These are phyloP conservation scores for Machimus atricapillus DNA, from an alignment of 2,888 invertebrate species.

Conservation along the genomic window DNA sequence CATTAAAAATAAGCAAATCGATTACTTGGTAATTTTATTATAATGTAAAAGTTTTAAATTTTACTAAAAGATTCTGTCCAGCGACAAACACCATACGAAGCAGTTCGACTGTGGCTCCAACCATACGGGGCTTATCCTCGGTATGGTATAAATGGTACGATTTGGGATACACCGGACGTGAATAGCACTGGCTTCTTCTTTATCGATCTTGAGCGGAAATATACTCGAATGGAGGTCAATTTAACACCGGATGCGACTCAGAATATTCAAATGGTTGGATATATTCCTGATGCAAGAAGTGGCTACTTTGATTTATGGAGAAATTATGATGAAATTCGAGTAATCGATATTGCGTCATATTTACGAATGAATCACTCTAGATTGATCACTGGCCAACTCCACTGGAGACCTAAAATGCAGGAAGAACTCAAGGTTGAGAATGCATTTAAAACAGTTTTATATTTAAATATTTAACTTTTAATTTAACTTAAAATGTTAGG, in stretches of 20 bases:
- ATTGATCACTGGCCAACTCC: conserved; percentile 77
- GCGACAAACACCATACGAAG: conserved; percentile 68
- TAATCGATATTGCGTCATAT: conserved; percentile 80
- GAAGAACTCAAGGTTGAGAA: conserved; percentile 66
- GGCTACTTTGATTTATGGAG: conserved; percentile 81
- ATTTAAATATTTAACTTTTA: neutral
- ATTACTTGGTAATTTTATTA: conserved; percentile 59
- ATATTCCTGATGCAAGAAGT: conserved; percentile 78
- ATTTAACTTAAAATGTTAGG: conserved; percentile 52
- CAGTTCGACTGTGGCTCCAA: conserved; percentile 65
- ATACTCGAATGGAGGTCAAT: conserved; percentile 73
- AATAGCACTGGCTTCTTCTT: conserved; percentile 69
- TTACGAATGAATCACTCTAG: conserved; percentile 84
- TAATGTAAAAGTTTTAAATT: neutral
- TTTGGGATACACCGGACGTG: conserved; percentile 66
- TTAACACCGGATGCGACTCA: conserved; percentile 74
- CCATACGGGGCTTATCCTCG: conserved; percentile 64
- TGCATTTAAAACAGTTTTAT: neutral
- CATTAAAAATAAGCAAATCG: conserved; percentile 67
- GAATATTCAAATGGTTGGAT: conserved; percentile 75
- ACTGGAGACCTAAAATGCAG: conserved; percentile 81
- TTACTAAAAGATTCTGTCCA: conserved; percentile 52
- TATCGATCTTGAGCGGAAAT: conserved; percentile 66
- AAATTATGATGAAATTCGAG: conserved; percentile 79
- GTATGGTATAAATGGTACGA: conserved; percentile 67